phyloP scores from a whole-genome alignment of 2,888 invertebrate genomes.

The Hyppa rectilinea region DNA sequence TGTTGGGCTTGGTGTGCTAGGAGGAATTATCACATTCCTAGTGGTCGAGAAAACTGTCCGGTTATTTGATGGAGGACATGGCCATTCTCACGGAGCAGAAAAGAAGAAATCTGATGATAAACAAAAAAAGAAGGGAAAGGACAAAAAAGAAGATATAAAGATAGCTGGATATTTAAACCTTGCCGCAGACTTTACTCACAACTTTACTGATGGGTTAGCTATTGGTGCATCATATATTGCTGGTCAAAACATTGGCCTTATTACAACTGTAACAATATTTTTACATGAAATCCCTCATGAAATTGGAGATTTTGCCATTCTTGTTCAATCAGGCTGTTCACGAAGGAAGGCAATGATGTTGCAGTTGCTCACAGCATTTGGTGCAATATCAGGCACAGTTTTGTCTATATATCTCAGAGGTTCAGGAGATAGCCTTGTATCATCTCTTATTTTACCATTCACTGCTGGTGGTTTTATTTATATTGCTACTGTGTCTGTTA shows the following conservation, averaged over 20 bases:
- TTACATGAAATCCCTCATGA: slow-evolving; percentile 99
- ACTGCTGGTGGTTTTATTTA: slow-evolving; percentile 99
- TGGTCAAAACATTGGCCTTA: slow-evolving; percentile 95
- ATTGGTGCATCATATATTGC: slow-evolving; percentile 99
- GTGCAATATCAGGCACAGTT: slow-evolving; percentile 98
- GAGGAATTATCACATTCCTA: slow-evolving; percentile 97
- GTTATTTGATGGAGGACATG: slow-evolving; percentile 95
- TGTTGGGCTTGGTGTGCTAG: slow-evolving; percentile 98
- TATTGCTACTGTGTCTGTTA: slow-evolving; percentile 99
- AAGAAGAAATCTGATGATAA: slow-evolving; percentile 86
- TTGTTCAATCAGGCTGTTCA: slow-evolving; percentile 99
- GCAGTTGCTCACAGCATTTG: slow-evolving; percentile 98
- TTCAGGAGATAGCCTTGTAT: slow-evolving; percentile 92
- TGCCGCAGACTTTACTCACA: slow-evolving; percentile 99
- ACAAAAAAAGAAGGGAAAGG: slow-evolving; percentile 80
- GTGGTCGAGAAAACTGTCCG: slow-evolving; percentile 98
- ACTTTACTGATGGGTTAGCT: slow-evolving; percentile 99
- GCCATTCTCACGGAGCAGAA: slow-evolving; percentile 92
- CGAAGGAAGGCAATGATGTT: slow-evolving; percentile 98
- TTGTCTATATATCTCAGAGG: slow-evolving; percentile 96
- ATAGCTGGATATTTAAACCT: slow-evolving; percentile 97
- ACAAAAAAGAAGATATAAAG: slow-evolving; percentile 86
- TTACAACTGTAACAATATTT: slow-evolving; percentile 98
- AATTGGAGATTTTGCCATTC: slow-evolving; percentile 99
- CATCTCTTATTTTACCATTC: slow-evolving; percentile 98